Base-by-base conservation (phyloP, 2,113 vertebrate species). In the Pipa parva region DNA sequence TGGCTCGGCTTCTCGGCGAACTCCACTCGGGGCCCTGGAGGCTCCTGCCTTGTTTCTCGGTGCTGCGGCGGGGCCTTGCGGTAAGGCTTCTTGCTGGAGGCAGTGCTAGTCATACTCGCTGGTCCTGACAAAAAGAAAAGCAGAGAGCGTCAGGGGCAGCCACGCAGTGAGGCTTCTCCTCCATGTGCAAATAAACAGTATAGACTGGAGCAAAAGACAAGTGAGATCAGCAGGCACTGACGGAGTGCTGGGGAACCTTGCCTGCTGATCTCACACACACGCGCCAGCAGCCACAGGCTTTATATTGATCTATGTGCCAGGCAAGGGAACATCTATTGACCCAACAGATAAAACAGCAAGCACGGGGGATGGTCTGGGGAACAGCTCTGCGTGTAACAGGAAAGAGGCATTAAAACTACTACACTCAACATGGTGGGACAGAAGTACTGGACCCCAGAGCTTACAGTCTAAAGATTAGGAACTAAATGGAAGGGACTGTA, bases 61-160 rank as follows among this genome's bases (percentile, higher is more conserved):
- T 99, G 97, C 85, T 98, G 94, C 0, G 94, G 96, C 1, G 97
- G 97, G 0, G 97, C 96, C 87, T 97, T 97, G 1, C 96, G 92
- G 76, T 98, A 98, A 29, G 96, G 97, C 84, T 98, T 98, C 85
- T 94, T 93, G 36, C 84, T 74, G 0, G 92, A 85, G 37, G 88
- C 85, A 1, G 87, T 76, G 52, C 91, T 95, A 5, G 84, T 91
- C 95, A 97, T 98, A 76, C 65, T 63, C 67, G 72, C 28, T 21
- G 76, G 24, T 39, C 56, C 63, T 55, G 17, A 13, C 11, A 31
- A 21, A 26, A 59, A 76, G 74, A 68, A 84, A 13, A 76, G 63
- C 49, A 62, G 36, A 75, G 20, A 58, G 9, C 7, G 70, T 81
- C 77, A 78, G 57, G 0, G 72, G 45, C 0, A 9, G 33, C 72